Evolutionary conservation across 2,888 invertebrate genomes (phyloP).

Genomic region (Busseola fusca): DNA sequence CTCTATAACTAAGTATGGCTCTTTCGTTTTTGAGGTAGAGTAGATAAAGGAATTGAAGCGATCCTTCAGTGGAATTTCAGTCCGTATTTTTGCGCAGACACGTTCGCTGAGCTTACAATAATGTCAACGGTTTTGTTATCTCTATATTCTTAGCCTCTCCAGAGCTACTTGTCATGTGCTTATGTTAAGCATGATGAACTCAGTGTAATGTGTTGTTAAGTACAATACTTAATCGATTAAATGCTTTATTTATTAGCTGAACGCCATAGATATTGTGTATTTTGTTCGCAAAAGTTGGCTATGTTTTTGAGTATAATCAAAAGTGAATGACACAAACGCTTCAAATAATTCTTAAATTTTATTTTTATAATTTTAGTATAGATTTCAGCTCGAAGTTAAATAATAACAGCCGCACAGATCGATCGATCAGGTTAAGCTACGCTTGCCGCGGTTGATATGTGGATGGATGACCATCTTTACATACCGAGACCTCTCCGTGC

Average conservation of each 20-base stretch:
- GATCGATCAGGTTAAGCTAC: no score
- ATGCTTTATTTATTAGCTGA: background rate
- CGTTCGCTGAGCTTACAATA: slow-evolving; percentile 43
- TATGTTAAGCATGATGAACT: slow-evolving; percentile 16
- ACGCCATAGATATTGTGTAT: background rate
- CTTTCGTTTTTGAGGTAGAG: slow-evolving; percentile 55
- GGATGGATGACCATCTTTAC: no score
- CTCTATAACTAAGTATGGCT: slow-evolving; percentile 65
- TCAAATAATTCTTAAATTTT: background rate
- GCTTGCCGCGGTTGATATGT: no score
- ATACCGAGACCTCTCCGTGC: no score
- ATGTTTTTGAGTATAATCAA: background rate
- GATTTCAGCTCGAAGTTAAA: no score
- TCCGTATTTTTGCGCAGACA: slow-evolving; percentile 49
- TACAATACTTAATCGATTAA: background rate
- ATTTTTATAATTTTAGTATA: background rate
- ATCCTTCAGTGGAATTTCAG: slow-evolving; percentile 53
- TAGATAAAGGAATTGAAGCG: slow-evolving; percentile 59
- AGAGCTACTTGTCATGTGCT: slow-evolving; percentile 35
- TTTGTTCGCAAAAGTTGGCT: background rate
- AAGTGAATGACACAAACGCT: background rate
- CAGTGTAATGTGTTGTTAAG: slow-evolving; percentile 3
- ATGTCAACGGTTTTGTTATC: slow-evolving; percentile 50
- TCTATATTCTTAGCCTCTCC: slow-evolving; percentile 33
- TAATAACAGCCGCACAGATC: no score